A percentile compares a stretch with the other conserved stretches of the same genome.
phyloP scores from a whole-genome alignment of 2,888 invertebrate genomes.

The Osmoderma eremita region DNA sequence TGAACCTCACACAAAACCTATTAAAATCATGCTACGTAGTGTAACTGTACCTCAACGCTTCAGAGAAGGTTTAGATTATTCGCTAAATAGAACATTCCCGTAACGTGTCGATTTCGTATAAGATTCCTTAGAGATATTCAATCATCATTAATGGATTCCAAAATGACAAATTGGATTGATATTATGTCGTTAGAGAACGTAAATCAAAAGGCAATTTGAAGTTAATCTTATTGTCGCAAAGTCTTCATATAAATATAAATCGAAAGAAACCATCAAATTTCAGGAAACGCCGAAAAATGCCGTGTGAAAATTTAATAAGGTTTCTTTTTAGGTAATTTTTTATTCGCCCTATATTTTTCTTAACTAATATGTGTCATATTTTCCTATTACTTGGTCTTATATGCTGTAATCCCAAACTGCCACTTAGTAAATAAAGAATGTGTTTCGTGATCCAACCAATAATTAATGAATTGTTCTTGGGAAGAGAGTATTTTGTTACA shows the following conservation, averaged over 20 bases:
- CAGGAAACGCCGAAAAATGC: too few relatives aligned
- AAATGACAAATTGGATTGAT: constrained; percentile 5
- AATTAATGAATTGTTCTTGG: too few relatives aligned
- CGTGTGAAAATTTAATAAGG: too few relatives aligned
- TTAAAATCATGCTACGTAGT: constrained; percentile 1
- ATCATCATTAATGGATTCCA: neutral
- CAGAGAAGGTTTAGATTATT: neutral
- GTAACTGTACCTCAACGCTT: neutral
- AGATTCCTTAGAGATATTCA: neutral
- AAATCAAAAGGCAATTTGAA: neutral
- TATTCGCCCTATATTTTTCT: too few relatives aligned
- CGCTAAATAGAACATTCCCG: neutral
- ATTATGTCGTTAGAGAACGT: neutral
- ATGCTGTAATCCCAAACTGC: too few relatives aligned
- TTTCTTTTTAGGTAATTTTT: too few relatives aligned
- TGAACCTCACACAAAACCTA: constrained; percentile 8
- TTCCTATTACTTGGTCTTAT: too few relatives aligned
- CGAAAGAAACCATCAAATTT: neutral
- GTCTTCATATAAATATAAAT: neutral
- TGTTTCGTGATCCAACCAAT: too few relatives aligned
- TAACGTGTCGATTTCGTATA: neutral
- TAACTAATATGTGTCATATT: too few relatives aligned
- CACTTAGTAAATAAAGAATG: too few relatives aligned
- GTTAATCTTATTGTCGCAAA: neutral
- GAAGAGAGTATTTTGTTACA: too few relatives aligned